phyloP scores from a whole-genome alignment of 2,888 invertebrate genomes.

The Trichacis sp. region DNA sequence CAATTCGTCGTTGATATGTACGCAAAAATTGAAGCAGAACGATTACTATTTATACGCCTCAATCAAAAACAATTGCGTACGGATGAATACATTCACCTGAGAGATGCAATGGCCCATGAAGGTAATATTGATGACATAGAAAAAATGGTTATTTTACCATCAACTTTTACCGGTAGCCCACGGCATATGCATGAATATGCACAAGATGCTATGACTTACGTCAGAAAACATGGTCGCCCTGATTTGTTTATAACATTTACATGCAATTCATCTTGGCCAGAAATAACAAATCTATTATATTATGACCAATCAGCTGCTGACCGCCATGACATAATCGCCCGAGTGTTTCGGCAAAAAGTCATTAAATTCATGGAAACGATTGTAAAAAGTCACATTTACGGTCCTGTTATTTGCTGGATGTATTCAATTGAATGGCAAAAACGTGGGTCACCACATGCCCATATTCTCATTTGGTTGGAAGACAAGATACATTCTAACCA shows the following conservation, averaged over 20 bases:
- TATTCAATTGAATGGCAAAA: slow-evolving; percentile 56
- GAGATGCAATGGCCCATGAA: slow-evolving; percentile 51
- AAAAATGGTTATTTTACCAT: slow-evolving; percentile 36
- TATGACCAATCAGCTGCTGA: slow-evolving; percentile 40
- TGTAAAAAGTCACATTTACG: slow-evolving; percentile 46
- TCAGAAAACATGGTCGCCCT: slow-evolving; percentile 57
- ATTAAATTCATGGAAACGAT: slow-evolving; percentile 42
- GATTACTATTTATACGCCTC: background rate
- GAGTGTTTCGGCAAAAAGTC: slow-evolving; percentile 52
- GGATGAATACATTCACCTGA: slow-evolving; percentile 56
- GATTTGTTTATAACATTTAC: slow-evolving; percentile 62
- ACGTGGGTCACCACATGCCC: slow-evolving; percentile 52
- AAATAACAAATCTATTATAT: slow-evolving; percentile 48
- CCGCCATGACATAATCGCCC: slow-evolving; percentile 49
- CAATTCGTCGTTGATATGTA: slow-evolving; percentile 64
- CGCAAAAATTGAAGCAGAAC: slow-evolving; percentile 58
- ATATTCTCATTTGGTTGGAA: slow-evolving; percentile 49
- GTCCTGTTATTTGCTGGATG: slow-evolving; percentile 40
- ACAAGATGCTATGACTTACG: slow-evolving; percentile 60
- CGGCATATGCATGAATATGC: slow-evolving; percentile 62
- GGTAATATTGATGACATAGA: slow-evolving; percentile 21
- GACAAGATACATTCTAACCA: slow-evolving; percentile 40
- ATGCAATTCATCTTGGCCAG: slow-evolving; percentile 57
- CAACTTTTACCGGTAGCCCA: slow-evolving; percentile 55
- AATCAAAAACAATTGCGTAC: slow-evolving; percentile 53